Percentiles rank a stretch among this genome's conserved stretches.
Evolutionary conservation across 2,113 vertebrate genomes (phyloP).

Genomic region (Zosterops hypoxanthus): DNA sequence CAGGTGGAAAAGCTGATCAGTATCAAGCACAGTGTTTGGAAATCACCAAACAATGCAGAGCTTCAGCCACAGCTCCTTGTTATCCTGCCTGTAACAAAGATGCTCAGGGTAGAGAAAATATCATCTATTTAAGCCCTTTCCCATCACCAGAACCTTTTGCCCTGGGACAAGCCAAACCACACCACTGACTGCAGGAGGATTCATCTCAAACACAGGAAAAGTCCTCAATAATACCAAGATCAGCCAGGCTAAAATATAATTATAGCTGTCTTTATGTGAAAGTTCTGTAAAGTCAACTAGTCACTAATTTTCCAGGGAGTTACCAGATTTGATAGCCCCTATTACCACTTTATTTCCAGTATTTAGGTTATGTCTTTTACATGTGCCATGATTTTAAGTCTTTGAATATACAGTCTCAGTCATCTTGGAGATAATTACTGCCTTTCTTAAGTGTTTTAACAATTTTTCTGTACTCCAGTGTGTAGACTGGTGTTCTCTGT

Average conservation of each 20-base stretch:
- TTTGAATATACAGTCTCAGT: neutral
- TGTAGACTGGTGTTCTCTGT: neutral
- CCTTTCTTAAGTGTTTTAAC: neutral
- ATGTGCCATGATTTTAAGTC: neutral
- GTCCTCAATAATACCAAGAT: neutral
- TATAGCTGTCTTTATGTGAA: neutral
- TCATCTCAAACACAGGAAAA: neutral
- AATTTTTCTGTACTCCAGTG: neutral
- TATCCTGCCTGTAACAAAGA: no score
- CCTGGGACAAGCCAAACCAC: neutral
- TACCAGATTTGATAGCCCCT: neutral
- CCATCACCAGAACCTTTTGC: no score
- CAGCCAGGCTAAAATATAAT: neutral
- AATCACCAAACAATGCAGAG: neutral
- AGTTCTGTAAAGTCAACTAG: neutral
- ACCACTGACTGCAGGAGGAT: no score
- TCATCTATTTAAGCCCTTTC: fast-evolving
- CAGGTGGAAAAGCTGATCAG: neutral
- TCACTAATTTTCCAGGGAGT: fast-evolving
- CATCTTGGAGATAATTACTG: neutral
- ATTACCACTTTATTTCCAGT: neutral
- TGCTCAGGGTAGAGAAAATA: neutral
- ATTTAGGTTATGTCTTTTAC: neutral
- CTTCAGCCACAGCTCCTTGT: neutral
- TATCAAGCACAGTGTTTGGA: neutral